Conservation (phyloP, 2,797 vertebrate genomes). For the Chrysocyon brachyurus region DNA sequence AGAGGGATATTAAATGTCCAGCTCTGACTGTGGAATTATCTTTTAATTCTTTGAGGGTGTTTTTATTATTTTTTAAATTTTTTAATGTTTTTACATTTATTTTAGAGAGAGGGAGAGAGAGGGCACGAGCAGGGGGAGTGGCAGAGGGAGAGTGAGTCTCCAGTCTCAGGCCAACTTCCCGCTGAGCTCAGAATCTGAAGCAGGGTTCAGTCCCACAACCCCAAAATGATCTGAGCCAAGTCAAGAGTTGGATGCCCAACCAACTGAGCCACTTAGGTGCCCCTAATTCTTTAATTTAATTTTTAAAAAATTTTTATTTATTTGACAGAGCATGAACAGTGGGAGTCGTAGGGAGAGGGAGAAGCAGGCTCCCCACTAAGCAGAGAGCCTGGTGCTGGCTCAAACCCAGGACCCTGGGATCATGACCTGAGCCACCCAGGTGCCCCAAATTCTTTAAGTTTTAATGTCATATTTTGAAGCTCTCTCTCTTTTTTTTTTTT, state of each 20-base stretch:
- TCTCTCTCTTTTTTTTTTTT: too few relatives aligned
- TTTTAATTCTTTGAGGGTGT: neutral
- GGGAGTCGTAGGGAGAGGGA: too few relatives aligned
- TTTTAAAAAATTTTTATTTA: neutral
- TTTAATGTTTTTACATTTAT: neutral
- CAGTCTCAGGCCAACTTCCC: neutral
- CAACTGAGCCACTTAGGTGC: neutral
- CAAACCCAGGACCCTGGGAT: too few relatives aligned
- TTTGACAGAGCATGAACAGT: too few relatives aligned
- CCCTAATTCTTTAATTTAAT: neutral
- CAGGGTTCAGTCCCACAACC: neutral
- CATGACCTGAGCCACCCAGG: too few relatives aligned
- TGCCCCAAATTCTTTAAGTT: too few relatives aligned
- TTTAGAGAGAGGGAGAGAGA: neutral
- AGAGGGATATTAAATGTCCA: neutral
- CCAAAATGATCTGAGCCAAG: neutral
- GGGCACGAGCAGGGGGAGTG: neutral
- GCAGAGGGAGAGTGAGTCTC: neutral
- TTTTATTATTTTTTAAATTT: neutral
- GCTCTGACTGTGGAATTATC: neutral
- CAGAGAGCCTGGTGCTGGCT: too few relatives aligned
- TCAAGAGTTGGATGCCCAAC: neutral
- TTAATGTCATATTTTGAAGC: too few relatives aligned
- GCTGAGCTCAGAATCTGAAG: fast-evolving
- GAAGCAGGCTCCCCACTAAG: too few relatives aligned